A percentile compares a stretch with the other conserved stretches of the same genome.
phyloP scores from a whole-genome alignment of 2,888 invertebrate genomes.

The Ophonus ardosiacus region DNA sequence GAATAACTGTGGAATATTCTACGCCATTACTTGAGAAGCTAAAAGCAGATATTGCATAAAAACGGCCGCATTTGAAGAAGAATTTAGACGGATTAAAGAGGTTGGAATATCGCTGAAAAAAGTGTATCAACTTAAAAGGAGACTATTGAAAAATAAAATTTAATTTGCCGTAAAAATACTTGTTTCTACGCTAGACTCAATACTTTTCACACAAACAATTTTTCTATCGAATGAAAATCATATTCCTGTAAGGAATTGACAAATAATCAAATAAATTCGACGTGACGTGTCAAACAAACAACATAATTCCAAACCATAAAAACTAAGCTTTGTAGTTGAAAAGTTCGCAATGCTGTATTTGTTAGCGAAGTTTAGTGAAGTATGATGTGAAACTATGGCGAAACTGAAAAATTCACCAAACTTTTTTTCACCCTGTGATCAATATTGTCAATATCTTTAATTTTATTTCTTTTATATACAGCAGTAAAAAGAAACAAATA shows the following conservation, averaged over 20 bases:
- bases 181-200: no score
- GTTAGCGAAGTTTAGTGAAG: not conserved
- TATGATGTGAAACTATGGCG: not conserved
- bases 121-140: no score
- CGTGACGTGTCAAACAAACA: not conserved
- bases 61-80: no score
- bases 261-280: not conserved
- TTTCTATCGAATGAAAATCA: not conserved
- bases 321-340: not conserved
- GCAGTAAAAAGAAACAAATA: not conserved
- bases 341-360: not conserved
- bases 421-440: not conserved
- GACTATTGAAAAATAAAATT: no score
- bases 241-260: not conserved
- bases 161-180: no score
- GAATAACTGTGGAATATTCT: no score
- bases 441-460: not conserved
- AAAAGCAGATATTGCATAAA: no score
- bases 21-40: no score
- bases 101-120: no score
- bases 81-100: no score
- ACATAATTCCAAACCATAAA: slow-evolving; percentile 1
- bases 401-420: not conserved
- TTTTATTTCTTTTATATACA: not conserved
- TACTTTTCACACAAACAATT: not conserved